Percentiles rank a stretch among this genome's conserved stretches.
phyloP scores from a whole-genome alignment of 2,113 vertebrate genomes.

The Laterallus jamaicensis region DNA sequence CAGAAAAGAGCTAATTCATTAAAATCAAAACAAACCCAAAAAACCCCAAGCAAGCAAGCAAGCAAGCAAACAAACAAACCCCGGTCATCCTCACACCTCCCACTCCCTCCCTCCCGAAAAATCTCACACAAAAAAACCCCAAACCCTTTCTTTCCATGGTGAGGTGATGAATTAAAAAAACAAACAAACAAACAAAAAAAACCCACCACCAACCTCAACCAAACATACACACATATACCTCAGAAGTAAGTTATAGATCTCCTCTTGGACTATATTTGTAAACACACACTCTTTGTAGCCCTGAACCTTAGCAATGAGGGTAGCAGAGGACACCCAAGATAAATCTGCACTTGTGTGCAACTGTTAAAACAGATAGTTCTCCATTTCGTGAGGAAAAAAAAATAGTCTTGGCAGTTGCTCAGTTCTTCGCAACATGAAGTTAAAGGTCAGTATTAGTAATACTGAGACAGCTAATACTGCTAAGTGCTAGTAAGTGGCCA shows the following conservation, averaged over 20 bases:
- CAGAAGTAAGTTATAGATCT: not conserved
- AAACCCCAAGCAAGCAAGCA: no score
- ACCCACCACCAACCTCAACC: not conserved
- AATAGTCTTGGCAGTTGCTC: not conserved
- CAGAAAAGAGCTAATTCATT: not conserved
- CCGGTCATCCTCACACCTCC: no score
- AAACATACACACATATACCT: not conserved
- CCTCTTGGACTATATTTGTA: not conserved
- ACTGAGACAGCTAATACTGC: not conserved
- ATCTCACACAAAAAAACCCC: not conserved
- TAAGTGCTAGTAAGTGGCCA: conserved; percentile 1
- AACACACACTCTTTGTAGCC: not conserved
- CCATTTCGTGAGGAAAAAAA: not conserved
- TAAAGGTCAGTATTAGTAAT: conserved; percentile 16
- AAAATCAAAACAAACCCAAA: not conserved
- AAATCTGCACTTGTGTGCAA: not conserved
- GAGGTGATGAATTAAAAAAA: rapidly evolving
- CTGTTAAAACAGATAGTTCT: not conserved
- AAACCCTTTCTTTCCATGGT: not conserved
- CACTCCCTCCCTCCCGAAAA: no score
- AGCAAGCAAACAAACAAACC: no score
- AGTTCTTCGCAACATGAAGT: not conserved
- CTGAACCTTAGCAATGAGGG: not conserved
- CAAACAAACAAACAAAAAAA: no score
- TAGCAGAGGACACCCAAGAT: not conserved